A percentile compares a stretch with the other conserved stretches of the same genome.
Conservation (phyloP, 2,888 invertebrate genomes). For the Monochamus alternatus region DNA sequence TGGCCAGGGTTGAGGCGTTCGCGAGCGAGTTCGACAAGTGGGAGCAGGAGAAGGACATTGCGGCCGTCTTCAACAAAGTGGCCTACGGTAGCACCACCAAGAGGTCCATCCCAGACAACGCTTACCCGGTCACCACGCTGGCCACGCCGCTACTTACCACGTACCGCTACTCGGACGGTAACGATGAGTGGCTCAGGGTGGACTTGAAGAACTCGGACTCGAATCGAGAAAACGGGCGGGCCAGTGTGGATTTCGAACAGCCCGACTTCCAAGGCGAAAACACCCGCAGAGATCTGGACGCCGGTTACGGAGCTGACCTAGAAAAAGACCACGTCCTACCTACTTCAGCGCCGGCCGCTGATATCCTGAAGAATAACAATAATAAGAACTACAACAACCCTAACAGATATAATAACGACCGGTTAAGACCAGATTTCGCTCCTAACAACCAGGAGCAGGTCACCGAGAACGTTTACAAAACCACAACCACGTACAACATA, state of each 20-base stretch:
- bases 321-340: conserved; percentile 84
- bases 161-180: conserved; percentile 70
- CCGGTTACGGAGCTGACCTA: conserved; percentile 78
- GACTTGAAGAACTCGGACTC: conserved; percentile 65
- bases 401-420: conserved; percentile 73
- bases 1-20: conserved; percentile 50
- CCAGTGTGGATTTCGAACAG: conserved; percentile 58
- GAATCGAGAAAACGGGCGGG: conserved; percentile 53
- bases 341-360: conserved; percentile 85
- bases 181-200: conserved; percentile 69
- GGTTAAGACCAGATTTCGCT: conserved; percentile 66
- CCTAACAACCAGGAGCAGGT: conserved; percentile 60
- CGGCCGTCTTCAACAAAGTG: conserved; percentile 80
- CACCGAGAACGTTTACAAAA: conserved; percentile 66
- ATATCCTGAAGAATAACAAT: conserved; percentile 84
- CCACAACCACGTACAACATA: conserved; percentile 73
- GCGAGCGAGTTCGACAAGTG: conserved; percentile 68
- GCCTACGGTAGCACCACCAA: conserved; percentile 82
- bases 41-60: conserved; percentile 76
- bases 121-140: conserved; percentile 77
- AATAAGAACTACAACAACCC: conserved; percentile 85
- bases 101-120: conserved; percentile 78
- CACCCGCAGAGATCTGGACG: conserved; percentile 63
- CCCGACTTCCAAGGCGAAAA: conserved; percentile 60
- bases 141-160: conserved; percentile 78